These are phyloP conservation scores for Lineus longissimus DNA, from an alignment of 1,140 invertebrate genomes.

Conservation along the genomic window DNA sequence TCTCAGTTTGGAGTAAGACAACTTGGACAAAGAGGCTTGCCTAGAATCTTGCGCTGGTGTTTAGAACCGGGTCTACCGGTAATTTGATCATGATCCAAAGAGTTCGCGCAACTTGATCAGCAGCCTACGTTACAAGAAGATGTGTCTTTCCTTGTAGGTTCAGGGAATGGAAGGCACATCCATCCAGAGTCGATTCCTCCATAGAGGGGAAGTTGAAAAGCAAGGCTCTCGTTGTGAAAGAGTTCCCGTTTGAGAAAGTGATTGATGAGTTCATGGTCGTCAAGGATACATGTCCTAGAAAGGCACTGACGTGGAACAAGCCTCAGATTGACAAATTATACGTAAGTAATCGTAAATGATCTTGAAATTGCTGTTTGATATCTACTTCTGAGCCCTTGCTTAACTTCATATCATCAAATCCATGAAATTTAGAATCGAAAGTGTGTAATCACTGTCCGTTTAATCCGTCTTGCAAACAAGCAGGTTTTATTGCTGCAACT, in stretches of 20 bases:
- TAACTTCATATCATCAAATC: no score
- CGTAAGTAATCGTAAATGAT: conserved; percentile 16
- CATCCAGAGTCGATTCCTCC: conserved; percentile 5
- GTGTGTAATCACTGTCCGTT: no score
- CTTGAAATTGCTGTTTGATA: neutral
- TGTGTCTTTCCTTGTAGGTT: conserved; percentile 21
- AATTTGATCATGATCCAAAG: no score
- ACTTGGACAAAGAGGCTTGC: conserved; percentile 30
- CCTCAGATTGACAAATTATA: conserved; percentile 20
- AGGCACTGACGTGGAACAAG: conserved; percentile 17
- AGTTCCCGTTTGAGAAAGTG: conserved; percentile 47
- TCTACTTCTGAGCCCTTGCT: neutral
- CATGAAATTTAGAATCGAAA: no score
- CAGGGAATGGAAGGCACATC: conserved; percentile 11
- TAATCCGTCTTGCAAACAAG: no score
- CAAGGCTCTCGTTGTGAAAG: conserved; percentile 34
- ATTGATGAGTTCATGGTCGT: conserved; percentile 70
- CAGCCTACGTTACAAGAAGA: no score
- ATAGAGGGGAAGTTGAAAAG: conserved; percentile 60
- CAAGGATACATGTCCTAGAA: conserved; percentile 54
- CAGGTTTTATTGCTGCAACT: no score
- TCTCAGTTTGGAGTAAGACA: conserved; percentile 16
- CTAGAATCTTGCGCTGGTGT: no score
- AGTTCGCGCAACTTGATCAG: no score
- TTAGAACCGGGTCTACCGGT: no score